Base-by-base conservation (phyloP, 1,140 invertebrate species). In the Cydia amplana region DNA sequence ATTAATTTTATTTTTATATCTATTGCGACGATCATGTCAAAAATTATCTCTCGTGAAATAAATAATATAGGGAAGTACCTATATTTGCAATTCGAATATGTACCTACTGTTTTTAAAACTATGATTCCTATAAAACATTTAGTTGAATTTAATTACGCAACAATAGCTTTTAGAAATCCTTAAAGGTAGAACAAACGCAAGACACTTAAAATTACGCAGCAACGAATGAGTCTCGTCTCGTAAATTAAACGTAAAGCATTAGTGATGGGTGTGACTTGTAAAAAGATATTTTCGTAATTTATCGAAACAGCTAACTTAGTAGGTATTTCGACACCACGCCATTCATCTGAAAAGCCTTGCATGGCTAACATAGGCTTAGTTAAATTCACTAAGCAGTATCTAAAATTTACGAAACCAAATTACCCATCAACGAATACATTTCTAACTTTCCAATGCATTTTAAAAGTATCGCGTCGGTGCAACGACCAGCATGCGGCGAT, bases 371-470 rank as follows among this genome's bases (percentile, higher is more conserved):
- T 70, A 36, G 4, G 65, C 16, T 70, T 12, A 32, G 32, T 40
- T 70, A 43, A 70, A 70, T 14, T 70, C 16, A 18, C 9, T 70
- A 36, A 23, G 65, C 20, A 72, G 43, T 49, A 25, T 32, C 72
- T 16, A 73, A 73, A 73, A 73, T 51, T 7, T 73, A 49, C 32
- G 46, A 16, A 73, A 51, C 40, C 25, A 73, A 73, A 73, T 73
- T 75, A 67, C 64, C 20, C 55, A n/a, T 74, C 79, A 77, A 80
- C 67, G 83, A 83, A 84, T 82, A 87, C 81, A 82, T 85, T 92
- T 85, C 89, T 84, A 70, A 91, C 89, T 92, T 92, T 92, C 91
- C 85, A 92, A 91, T 91, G 89, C 85, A 89, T 91, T 92, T 91
- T 85, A 86, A 89, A 88, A 84, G 87, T 86, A 86, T 87, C 84